Percentiles rank a stretch among this genome's conserved stretches.
Conservation (phyloP, 2,113 vertebrate genomes). For the Bagarius yarrelli region DNA sequence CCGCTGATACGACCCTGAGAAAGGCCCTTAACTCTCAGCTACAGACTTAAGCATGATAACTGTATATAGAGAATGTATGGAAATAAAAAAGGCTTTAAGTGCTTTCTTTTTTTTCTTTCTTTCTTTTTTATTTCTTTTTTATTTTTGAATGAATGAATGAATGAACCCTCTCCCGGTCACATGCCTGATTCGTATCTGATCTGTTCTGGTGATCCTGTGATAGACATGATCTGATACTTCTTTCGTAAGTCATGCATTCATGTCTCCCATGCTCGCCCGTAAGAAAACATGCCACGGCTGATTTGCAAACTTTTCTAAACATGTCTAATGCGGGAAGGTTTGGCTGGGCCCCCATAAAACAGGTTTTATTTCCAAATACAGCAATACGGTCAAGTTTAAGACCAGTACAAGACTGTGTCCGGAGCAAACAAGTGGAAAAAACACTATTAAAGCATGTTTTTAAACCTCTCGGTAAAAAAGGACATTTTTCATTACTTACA, state of each 20-base stretch:
- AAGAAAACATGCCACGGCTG: neutral
- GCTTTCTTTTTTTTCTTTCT: neutral
- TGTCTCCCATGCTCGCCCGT: neutral
- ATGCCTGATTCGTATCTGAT: constrained; percentile 14
- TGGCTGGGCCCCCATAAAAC: neutral
- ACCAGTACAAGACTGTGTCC: too few species aligned
- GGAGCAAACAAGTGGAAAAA: too few species aligned
- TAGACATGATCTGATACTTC: neutral
- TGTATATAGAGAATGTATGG: neutral
- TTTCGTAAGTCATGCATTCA: neutral
- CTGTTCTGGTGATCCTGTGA: neutral
- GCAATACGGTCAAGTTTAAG: too few species aligned
- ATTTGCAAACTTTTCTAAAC: neutral
- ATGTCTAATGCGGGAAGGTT: neutral
- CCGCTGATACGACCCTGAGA: too few species aligned
- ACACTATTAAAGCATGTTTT: too few species aligned
- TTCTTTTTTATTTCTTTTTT: neutral
- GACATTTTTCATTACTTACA: too few species aligned
- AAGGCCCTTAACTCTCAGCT: too few species aligned
- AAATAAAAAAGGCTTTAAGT: neutral
- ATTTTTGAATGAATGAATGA: too few species aligned
- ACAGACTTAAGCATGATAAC: neutral
- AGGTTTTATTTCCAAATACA: too few species aligned
- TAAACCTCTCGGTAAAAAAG: too few species aligned
- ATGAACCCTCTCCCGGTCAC: neutral